Evolutionary conservation across 2,113 vertebrate genomes (phyloP).

Genomic region (Rhabdomys dilectus): DNA sequence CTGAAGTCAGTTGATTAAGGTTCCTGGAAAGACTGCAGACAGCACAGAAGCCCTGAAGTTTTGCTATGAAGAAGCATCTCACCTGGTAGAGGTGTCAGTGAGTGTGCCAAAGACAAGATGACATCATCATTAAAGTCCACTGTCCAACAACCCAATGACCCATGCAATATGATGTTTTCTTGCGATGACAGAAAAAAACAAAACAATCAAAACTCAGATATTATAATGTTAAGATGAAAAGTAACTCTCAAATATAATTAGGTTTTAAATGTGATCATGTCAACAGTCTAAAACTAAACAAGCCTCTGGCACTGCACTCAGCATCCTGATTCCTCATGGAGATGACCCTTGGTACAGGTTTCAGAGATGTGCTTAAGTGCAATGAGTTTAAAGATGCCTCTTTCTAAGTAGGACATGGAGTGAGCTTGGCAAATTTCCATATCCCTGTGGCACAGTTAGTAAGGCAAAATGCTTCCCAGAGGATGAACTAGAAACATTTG

Average conservation of each 20-base stretch:
- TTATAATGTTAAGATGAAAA: constrained; percentile 46
- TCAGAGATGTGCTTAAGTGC: constrained; percentile 17
- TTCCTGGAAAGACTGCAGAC: background rate
- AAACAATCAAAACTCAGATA: background rate
- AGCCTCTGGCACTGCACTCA: background rate
- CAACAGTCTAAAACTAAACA: background rate
- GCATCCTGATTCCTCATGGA: background rate
- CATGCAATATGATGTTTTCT: background rate
- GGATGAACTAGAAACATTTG: constrained; percentile 68
- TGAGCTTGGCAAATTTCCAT: constrained; percentile 66
- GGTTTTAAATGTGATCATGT: constrained; percentile 39
- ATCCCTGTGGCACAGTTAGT: constrained; percentile 63
- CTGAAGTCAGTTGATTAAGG: constrained; percentile 7
- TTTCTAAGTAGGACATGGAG: constrained; percentile 59
- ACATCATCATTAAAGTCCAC: constrained; percentile 14
- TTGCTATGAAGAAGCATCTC: background rate
- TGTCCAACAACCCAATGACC: background rate
- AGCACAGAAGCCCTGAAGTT: background rate
- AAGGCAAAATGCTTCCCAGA: constrained; percentile 54
- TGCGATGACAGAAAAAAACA: background rate
- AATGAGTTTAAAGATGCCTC: constrained; percentile 61
- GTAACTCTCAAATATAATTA: background rate
- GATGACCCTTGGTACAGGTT: background rate
- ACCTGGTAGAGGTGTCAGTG: background rate
- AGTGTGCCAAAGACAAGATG: background rate